phyloP scores from a whole-genome alignment of 2,797 vertebrate species.

The Myotis findleyi region DNA sequence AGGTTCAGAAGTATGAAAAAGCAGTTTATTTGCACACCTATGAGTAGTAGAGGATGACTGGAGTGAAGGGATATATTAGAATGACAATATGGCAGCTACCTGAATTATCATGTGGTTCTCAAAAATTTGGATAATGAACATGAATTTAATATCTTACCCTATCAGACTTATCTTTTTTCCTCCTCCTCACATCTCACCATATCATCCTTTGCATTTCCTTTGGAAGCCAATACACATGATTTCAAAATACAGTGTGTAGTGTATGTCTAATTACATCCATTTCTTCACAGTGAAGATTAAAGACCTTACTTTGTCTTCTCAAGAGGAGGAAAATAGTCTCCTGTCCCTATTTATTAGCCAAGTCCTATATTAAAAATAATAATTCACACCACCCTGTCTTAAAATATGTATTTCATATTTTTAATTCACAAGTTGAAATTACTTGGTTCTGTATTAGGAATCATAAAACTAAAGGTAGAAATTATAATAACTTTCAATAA shows the following conservation, averaged over 20 bases:
- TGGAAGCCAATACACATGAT: neutral
- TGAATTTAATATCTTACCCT: neutral
- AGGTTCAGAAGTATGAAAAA: neutral
- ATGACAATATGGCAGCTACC: neutral
- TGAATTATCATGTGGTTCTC: neutral
- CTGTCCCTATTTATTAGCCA: slow-evolving; percentile 73
- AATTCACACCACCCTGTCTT: slow-evolving; percentile 81
- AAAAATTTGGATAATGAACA: neutral
- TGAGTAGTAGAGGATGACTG: neutral
- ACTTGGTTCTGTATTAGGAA: slow-evolving; percentile 83
- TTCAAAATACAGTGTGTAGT: neutral
- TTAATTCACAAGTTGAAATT: slow-evolving; percentile 85
- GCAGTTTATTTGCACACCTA: neutral
- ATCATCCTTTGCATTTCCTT: neutral
- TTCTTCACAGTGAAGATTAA: slow-evolving; percentile 39
- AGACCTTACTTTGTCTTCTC: slow-evolving; percentile 58
- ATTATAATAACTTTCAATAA: slow-evolving; percentile 89
- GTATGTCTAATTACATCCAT: neutral
- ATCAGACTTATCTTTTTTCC: neutral
- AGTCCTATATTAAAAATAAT: slow-evolving; percentile 85
- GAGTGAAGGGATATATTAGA: neutral
- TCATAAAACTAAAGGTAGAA: slow-evolving; percentile 87
- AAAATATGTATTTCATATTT: slow-evolving; percentile 87
- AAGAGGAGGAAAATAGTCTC: slow-evolving; percentile 73
- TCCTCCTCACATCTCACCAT: neutral